phyloP scores from a whole-genome alignment of 2,888 invertebrate genomes.

The Ornithoptera priamus region DNA sequence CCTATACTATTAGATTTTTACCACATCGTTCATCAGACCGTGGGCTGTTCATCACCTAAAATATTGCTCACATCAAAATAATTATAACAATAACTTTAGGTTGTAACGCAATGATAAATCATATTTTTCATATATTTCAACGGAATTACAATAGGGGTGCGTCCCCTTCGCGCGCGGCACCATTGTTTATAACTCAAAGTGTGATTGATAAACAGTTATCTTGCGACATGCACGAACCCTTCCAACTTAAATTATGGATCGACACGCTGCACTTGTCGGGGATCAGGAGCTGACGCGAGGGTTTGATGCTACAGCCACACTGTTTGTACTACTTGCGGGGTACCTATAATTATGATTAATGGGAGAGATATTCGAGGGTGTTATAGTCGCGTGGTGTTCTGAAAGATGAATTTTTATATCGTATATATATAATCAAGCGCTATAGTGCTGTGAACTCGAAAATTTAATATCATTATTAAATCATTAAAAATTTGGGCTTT shows the following conservation, averaged over 20 bases:
- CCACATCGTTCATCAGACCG: no score
- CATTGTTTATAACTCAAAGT: constrained; percentile 63
- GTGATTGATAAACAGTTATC: constrained; percentile 75
- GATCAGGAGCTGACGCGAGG: constrained; percentile 20
- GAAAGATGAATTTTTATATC: no score
- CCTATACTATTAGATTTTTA: no score
- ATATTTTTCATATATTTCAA: not conserved
- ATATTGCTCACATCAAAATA: not conserved
- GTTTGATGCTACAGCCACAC: constrained; percentile 11
- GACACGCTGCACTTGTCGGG: constrained; percentile 39
- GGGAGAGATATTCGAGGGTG: not conserved
- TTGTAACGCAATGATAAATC: not conserved
- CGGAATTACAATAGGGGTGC: not conserved
- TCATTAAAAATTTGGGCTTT: no score
- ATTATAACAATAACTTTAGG: not conserved
- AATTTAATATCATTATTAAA: no score
- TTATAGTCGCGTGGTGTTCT: no score
- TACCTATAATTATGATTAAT: constrained; percentile 15
- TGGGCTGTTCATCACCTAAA: not conserved
- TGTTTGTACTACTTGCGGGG: constrained; percentile 10
- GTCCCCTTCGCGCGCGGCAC: not conserved
- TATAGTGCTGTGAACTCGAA: no score
- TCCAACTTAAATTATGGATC: constrained; percentile 58
- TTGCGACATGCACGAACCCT: constrained; percentile 55
- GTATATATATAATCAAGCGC: no score